phyloP scores from a whole-genome alignment of 2,888 invertebrate species.

The Brachypalpus laphriformis region DNA sequence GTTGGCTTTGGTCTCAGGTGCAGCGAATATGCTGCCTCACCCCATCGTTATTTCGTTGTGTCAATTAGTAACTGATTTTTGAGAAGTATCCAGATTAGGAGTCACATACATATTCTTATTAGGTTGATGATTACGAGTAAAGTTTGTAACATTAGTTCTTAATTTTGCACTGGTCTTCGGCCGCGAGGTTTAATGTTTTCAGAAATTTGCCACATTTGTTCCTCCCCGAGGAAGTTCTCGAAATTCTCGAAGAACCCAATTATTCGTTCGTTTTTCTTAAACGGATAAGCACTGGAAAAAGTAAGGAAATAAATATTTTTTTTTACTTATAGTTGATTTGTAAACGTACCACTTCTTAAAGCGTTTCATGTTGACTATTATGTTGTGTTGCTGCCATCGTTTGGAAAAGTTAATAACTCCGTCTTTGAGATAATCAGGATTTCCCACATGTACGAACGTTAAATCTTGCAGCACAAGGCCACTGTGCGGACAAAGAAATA shows the following conservation, averaged over 20 bases:
- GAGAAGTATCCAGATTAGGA: slow-evolving; percentile 38
- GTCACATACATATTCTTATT: slow-evolving; percentile 33
- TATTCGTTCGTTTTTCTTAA: slow-evolving; percentile 96
- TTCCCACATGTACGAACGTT: slow-evolving; percentile 99
- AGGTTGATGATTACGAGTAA: slow-evolving; percentile 17
- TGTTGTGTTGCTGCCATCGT: slow-evolving; percentile 99
- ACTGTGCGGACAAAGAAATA: slow-evolving; percentile 84
- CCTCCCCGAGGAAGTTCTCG: slow-evolving; percentile 97
- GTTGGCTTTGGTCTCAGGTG: slow-evolving; percentile 71
- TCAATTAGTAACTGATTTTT: slow-evolving; percentile 57
- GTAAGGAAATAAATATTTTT: background rate
- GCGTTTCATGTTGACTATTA: slow-evolving; percentile 98
- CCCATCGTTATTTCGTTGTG: slow-evolving; percentile 70
- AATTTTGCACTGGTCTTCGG: slow-evolving; percentile 79
- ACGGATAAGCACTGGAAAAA: slow-evolving; percentile 91
- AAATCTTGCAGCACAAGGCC: slow-evolving; percentile 99
- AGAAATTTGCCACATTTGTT: slow-evolving; percentile 99
- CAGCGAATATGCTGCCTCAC: slow-evolving; percentile 64
- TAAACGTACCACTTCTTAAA: slow-evolving; percentile 95
- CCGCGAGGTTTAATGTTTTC: slow-evolving; percentile 94
- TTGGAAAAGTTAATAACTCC: slow-evolving; percentile 97
- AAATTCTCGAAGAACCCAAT: slow-evolving; percentile 98
- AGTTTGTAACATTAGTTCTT: slow-evolving; percentile 52
- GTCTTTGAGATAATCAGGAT: slow-evolving; percentile 93
- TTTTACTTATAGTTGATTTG: background rate